Evolutionary conservation across 37 sponge, comb jelly and placozoan species (phyloP).

Genomic region (Chondrosia reniformis): DNA sequence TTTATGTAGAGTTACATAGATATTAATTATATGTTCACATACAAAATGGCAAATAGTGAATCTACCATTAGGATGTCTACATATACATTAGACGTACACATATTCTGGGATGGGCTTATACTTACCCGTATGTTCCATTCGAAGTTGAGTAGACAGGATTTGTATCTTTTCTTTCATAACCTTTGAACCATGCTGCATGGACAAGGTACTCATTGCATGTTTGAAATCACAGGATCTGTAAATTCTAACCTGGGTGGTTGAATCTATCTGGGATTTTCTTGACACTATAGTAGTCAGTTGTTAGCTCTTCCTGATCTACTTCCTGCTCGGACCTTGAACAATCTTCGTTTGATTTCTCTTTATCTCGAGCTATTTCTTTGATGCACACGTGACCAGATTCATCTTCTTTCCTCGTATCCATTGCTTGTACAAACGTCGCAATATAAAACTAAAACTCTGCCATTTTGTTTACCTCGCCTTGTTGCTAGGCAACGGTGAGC

Average conservation of each 20-base stretch:
- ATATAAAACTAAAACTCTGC: not conserved
- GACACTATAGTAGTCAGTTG: conserved; percentile 64
- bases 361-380: not conserved
- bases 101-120: not conserved
- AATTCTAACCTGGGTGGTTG: conserved; percentile 63
- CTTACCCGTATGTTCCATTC: conserved; percentile 60
- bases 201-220: not conserved
- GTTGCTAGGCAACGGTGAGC: conserved; percentile 17
- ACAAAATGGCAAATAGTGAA: not conserved
- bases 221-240: not conserved
- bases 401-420: not conserved
- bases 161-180: conserved; percentile 39
- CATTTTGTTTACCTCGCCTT: not conserved
- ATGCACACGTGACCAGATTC: not conserved
- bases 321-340: conserved; percentile 15
- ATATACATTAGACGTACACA: not conserved
- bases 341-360: not conserved
- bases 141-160: conserved; percentile 63
- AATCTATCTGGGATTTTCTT: conserved; percentile 74
- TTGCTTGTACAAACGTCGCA: not conserved
- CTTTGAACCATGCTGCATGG: conserved; percentile 63
- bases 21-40: no score
- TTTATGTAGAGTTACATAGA: no score
- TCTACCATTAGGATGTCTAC: not conserved
- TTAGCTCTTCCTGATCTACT: conserved; percentile 40